Conservation (phyloP, 2,113 vertebrate species). For the Calypte anna region DNA sequence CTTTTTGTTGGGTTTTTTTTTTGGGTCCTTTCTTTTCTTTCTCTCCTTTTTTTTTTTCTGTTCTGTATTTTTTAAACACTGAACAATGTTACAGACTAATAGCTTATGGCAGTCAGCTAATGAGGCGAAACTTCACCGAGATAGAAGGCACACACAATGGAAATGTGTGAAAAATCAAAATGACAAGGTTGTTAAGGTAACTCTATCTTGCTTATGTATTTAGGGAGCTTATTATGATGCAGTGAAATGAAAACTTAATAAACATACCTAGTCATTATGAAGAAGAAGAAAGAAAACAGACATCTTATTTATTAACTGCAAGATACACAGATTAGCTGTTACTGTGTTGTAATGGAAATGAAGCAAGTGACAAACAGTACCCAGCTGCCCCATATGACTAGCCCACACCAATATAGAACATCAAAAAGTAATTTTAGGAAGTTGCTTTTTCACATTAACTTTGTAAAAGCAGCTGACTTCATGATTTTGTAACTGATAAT, state of each 20-base stretch:
- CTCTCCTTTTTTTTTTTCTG: not conserved
- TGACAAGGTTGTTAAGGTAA: slow-evolving; percentile 62
- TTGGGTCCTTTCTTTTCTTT: not conserved
- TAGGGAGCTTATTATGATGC: slow-evolving; percentile 42
- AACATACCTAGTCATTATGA: slow-evolving; percentile 5
- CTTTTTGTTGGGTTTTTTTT: not conserved
- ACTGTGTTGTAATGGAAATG: slow-evolving; percentile 8
- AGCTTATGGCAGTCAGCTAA: slow-evolving; percentile 59
- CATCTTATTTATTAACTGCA: slow-evolving; percentile 18
- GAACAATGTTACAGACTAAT: slow-evolving; percentile 44
- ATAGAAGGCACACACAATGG: slow-evolving; percentile 16
- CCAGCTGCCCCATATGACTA: slow-evolving; percentile 4
- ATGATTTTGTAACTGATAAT: slow-evolving; percentile 38
- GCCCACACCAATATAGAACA: not conserved
- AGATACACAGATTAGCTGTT: not conserved
- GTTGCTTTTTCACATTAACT: slow-evolving; percentile 45
- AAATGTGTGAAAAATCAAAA: slow-evolving; percentile 69
- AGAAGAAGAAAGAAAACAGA: not conserved
- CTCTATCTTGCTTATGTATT: slow-evolving; percentile 26
- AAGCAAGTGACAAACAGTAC: slow-evolving; percentile 36
- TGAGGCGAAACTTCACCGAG: slow-evolving; percentile 54
- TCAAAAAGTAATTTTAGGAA: slow-evolving; percentile 62
- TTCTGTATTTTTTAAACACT: not conserved
- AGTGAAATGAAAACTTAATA: slow-evolving; percentile 54
- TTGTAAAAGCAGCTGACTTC: slow-evolving; percentile 34